Conservation (phyloP, 1,140 invertebrate genomes). For the Centruroides sculpturatus region DNA sequence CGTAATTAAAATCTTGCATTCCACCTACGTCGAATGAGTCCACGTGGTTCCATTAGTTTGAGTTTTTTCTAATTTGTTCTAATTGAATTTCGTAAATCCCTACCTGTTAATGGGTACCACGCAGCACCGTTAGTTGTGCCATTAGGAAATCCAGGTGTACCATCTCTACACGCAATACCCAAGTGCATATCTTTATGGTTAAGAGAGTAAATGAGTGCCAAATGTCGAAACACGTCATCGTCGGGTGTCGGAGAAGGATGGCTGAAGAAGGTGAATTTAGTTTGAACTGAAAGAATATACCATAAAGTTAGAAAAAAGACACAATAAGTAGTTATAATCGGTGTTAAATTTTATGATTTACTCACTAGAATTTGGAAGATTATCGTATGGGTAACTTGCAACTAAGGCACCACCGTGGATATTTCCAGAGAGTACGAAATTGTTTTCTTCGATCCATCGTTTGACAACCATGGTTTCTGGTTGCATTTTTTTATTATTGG, state of each 20-base stretch:
- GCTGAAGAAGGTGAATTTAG: slow-evolving; percentile 8
- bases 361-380: slow-evolving; percentile 11
- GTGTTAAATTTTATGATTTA: neutral
- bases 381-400: slow-evolving; percentile 39
- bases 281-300: neutral
- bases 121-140: slow-evolving; percentile 85
- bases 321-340: neutral
- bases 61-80: too few species aligned
- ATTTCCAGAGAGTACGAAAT: slow-evolving; percentile 38
- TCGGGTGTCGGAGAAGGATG: slow-evolving; percentile 20
- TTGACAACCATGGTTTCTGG: slow-evolving; percentile 32
- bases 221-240: slow-evolving; percentile 24
- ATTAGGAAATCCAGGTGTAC: slow-evolving; percentile 54
- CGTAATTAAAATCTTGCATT: slow-evolving; percentile 97
- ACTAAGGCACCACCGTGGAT: slow-evolving; percentile 42
- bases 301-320: neutral
- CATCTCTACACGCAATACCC: slow-evolving; percentile 18
- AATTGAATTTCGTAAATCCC: neutral
- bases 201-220: slow-evolving; percentile 24
- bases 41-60: too few species aligned
- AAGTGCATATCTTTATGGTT: slow-evolving; percentile 30
- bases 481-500: slow-evolving; percentile 17
- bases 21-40: slow-evolving; percentile 30
- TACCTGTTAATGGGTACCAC: slow-evolving; percentile 77
- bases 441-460: slow-evolving; percentile 29